These are phyloP conservation scores for Morpho helenor DNA, from an alignment of 2,888 invertebrate species.

Conservation along the genomic window DNA sequence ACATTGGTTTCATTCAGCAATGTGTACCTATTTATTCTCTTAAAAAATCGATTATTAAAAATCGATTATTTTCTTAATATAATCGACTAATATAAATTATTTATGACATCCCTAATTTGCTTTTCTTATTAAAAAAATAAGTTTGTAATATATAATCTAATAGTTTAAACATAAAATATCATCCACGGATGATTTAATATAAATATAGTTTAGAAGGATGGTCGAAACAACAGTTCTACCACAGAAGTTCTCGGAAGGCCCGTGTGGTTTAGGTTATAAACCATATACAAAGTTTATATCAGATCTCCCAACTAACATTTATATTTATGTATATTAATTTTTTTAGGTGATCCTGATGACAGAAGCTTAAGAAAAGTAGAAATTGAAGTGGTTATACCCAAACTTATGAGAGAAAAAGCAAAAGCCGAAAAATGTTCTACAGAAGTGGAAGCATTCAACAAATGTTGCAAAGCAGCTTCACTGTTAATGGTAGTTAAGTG, in stretches of 20 bases:
- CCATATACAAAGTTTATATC: too few relatives aligned
- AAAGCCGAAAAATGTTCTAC: conserved; percentile 86
- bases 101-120: too few relatives aligned
- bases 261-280: conserved; percentile 75
- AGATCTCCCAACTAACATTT: too few relatives aligned
- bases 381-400: conserved; percentile 91
- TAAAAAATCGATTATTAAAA: too few relatives aligned
- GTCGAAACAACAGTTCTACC: conserved; percentile 55
- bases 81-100: too few relatives aligned
- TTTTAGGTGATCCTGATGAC: conserved; percentile 92
- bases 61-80: too few relatives aligned
- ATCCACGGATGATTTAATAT: not conserved
- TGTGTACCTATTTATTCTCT: too few relatives aligned
- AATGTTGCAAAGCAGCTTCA: conserved; percentile 85
- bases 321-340: conserved; percentile 2
- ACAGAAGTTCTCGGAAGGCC: conserved; percentile 66
- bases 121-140: too few relatives aligned
- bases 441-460: conserved; percentile 84
- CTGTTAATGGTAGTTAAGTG: conserved; percentile 87
- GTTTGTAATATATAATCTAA: too few relatives aligned
- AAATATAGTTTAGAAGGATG: conserved; percentile 17
- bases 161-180: too few relatives aligned
- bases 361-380: conserved; percentile 91
- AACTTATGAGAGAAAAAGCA: conserved; percentile 91
- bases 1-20: too few relatives aligned